Base-by-base conservation (phyloP, 2,113 vertebrate species). In the Echinops telfairi region DNA sequence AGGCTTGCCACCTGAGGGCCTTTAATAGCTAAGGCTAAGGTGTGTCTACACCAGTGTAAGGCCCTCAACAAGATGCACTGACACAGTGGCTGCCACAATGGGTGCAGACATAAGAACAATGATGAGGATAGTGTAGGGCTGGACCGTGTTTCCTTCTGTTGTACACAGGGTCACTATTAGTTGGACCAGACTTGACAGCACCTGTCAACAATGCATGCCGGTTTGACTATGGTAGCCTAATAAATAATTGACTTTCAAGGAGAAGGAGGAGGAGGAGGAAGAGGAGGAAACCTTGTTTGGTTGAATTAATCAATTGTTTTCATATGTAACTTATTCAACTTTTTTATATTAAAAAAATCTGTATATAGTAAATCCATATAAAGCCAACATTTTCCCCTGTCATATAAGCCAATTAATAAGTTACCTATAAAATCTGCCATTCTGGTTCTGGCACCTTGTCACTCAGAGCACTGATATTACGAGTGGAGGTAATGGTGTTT, bases 1-100 rank as follows among this genome's bases (percentile, higher is more conserved):
- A 90, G 95, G 76, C n/a, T 94, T 92, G 86, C 95, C 93, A 94
- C 86, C 93, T 93, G 90, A 90, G 96, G 92, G 95, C 83, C 83
- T 89, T 78, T 57, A 53, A 6, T 5, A 83, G 93, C 25, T 83
- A 94, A 38, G 94, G 86, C 80, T 80, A 76, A 93, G 79, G 40
- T 88, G 17, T 64, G 66, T 36, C 36, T 23, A 85, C 36, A 70
- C 3, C 38, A 82, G 33, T 2, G n/a, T 36, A 22, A 53, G 47
- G 12, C 47, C 47, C 47, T 53, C 12, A 9, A 11, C 47, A 14
- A 11, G 47, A 53, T 53, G 47, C 9, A 53, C 12, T 53, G 47
- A 53, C 47, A 53, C 47, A 11, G 47, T 53, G 40, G 40, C 40
- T 40, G 40, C 40, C 40, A 40, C 40, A 40, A 40, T 40, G 47